These are phyloP conservation scores for Peromyscus maniculatus DNA, from an alignment of 2,113 vertebrate species.

Conservation along the genomic window DNA sequence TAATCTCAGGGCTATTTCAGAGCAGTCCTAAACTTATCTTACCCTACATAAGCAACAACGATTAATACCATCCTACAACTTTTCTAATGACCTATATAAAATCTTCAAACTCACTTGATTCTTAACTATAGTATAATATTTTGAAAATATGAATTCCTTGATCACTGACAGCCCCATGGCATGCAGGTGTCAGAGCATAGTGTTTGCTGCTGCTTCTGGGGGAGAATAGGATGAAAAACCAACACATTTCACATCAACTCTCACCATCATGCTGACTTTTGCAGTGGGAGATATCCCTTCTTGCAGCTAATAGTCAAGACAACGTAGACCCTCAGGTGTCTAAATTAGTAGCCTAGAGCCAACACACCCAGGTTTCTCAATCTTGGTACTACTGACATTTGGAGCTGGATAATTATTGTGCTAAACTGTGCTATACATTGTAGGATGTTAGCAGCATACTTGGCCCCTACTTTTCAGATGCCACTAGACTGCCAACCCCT, in stretches of 20 bases:
- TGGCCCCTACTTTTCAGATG: neutral
- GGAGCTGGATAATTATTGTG: neutral
- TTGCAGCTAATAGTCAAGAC: neutral
- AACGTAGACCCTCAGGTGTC: neutral
- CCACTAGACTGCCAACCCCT: neutral
- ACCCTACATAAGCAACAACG: constrained; percentile 13
- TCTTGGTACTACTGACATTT: neutral
- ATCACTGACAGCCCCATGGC: neutral
- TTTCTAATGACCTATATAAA: neutral
- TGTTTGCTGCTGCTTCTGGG: neutral
- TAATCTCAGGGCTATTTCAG: neutral
- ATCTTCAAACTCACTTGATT: constrained; percentile 10
- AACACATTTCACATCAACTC: neutral
- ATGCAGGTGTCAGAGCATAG: neutral
- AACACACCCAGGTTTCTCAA: neutral
- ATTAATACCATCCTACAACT: neutral
- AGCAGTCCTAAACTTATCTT: neutral
- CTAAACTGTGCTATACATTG: neutral
- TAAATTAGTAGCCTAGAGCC: neutral
- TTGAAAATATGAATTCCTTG: neutral
- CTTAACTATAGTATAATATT: neutral
- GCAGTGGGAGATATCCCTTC: neutral
- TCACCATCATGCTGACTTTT: neutral
- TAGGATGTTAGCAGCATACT: neutral
- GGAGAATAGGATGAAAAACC: neutral